Evolutionary conservation across 1,140 invertebrate genomes (phyloP).

Genomic region (Drosophila prosaltans): DNA sequence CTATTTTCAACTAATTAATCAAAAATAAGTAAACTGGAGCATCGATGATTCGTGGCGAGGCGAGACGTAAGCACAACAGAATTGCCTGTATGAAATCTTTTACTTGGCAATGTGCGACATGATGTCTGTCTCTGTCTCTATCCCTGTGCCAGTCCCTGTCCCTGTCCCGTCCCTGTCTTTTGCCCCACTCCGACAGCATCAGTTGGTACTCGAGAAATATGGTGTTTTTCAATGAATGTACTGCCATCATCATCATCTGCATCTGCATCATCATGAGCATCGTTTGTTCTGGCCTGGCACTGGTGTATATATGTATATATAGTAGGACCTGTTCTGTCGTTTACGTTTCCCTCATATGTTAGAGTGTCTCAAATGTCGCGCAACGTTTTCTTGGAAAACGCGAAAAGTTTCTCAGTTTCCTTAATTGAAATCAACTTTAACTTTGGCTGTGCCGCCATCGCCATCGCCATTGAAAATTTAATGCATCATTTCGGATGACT

Average conservation of each 20-base stretch:
- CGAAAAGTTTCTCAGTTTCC: constrained; percentile 32
- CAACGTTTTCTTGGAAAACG: constrained; percentile 64
- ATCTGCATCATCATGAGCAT: constrained; percentile 37
- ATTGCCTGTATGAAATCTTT: constrained; percentile 34
- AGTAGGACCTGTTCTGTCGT: constrained; percentile 23
- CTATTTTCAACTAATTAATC: constrained; percentile 80
- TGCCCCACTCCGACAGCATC: background rate
- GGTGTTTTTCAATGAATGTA: constrained; percentile 30
- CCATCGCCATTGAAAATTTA: constrained; percentile 63
- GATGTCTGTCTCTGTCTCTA: constrained; percentile 34
- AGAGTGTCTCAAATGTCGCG: constrained; percentile 64
- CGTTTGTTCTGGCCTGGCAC: constrained; percentile 16
- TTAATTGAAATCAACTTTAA: constrained; percentile 64
- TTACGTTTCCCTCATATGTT: constrained; percentile 53
- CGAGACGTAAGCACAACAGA: constrained; percentile 24
- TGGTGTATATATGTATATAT: background rate
- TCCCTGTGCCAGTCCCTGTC: background rate
- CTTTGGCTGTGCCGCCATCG: constrained; percentile 38
- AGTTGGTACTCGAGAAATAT: constrained; percentile 38
- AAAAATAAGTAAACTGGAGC: constrained; percentile 79
- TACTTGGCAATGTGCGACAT: constrained; percentile 49
- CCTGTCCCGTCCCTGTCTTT: background rate
- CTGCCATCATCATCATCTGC: constrained; percentile 6
- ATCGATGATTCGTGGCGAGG: constrained; percentile 56
- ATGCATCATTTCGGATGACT: constrained; percentile 50